Conservation (phyloP, 2,797 vertebrate species). For the Alosa sapidissima region DNA sequence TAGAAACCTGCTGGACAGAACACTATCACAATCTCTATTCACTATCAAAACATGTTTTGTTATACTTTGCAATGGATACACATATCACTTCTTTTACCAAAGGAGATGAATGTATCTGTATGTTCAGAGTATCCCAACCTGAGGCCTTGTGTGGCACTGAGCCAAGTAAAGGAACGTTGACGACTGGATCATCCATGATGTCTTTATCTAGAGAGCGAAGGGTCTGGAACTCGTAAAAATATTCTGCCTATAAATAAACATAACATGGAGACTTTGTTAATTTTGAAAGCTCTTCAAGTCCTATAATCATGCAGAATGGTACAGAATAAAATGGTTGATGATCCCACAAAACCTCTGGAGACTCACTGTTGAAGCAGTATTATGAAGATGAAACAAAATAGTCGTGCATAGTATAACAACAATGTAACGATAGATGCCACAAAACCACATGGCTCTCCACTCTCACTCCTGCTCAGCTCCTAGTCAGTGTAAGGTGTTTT, state of each 20-base stretch:
- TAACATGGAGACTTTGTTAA: background rate
- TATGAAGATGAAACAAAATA: background rate
- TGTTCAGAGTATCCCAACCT: constrained; percentile 67
- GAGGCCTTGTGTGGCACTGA: constrained; percentile 83
- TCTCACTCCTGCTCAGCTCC: background rate
- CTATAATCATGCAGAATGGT: background rate
- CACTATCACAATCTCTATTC: background rate
- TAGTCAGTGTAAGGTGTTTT: background rate
- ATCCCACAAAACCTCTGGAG: background rate
- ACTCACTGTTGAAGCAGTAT: background rate
- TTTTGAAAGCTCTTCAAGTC: background rate
- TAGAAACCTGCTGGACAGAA: background rate
- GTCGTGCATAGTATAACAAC: background rate
- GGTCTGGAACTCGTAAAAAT: constrained; percentile 89
- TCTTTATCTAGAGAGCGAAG: constrained; percentile 86
- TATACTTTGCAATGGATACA: background rate
- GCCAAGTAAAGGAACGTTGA: constrained; percentile 84
- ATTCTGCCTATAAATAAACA: constrained; percentile 74
- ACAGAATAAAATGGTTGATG: background rate
- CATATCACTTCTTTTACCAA: background rate
- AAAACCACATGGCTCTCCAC: background rate
- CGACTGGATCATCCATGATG: constrained; percentile 87
- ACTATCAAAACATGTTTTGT: background rate
- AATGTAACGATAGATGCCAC: background rate
- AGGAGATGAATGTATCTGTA: background rate